A percentile compares a stretch with the other conserved stretches of the same genome.
phyloP scores from a whole-genome alignment of 2,888 invertebrate genomes.

The Monopis laevigella region DNA sequence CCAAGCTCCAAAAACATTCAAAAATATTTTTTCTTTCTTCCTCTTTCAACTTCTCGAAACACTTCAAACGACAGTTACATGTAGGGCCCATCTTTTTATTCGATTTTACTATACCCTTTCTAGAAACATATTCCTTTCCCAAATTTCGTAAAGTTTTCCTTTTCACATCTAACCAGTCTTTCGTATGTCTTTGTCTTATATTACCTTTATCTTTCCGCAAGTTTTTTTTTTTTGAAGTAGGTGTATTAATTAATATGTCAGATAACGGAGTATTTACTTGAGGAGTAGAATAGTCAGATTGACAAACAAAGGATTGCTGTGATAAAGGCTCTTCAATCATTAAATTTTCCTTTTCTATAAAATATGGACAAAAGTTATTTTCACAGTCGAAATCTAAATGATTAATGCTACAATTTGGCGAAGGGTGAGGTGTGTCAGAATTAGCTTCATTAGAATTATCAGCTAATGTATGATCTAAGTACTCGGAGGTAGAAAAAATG shows the following conservation, averaged over 20 bases:
- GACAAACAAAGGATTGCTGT: background rate
- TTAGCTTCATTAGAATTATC: too few species aligned
- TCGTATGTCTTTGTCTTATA: background rate
- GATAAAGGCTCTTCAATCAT: background rate
- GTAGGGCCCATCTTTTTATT: background rate
- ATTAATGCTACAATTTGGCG: background rate
- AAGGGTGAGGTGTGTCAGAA: too few species aligned
- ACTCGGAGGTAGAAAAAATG: too few species aligned
- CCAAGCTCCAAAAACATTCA: constrained; percentile 13
- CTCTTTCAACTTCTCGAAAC: constrained; percentile 11
- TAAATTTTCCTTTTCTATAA: background rate
- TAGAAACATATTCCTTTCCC: background rate
- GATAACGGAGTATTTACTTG: too few species aligned
- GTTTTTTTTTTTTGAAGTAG: background rate
- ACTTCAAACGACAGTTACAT: constrained; percentile 8
- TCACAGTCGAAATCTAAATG: constrained; percentile 1
- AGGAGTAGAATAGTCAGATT: too few species aligned
- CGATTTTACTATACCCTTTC: background rate
- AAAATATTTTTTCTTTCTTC: constrained; percentile 12
- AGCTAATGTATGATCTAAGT: too few species aligned
- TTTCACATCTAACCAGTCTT: background rate
- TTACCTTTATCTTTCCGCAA: background rate
- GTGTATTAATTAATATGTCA: too few species aligned
- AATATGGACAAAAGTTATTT: background rate
- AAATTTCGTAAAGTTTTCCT: background rate